Base-by-base conservation (phyloP, 2,797 vertebrate genomes). In the Mus spretus region DNA sequence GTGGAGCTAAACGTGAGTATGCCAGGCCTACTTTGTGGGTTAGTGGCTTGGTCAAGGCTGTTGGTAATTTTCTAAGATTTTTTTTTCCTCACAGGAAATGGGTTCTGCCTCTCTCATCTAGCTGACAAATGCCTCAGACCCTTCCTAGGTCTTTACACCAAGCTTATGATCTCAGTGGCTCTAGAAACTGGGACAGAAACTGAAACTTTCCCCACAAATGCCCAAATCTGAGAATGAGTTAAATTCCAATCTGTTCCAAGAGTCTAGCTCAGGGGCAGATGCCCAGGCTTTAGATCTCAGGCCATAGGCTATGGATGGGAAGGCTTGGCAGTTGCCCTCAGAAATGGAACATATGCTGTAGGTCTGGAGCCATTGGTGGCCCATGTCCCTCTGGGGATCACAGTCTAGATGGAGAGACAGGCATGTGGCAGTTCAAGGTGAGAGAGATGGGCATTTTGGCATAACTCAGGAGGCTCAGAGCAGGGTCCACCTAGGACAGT, bases 101-200 rank as follows among this genome's bases (percentile, higher is more conserved):
- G 55, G 12, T 34, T 7, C 37, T n/a, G 28, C 26, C 17, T 20
- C 40, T 6, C 10, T 89, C 4, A 59, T 59, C 26, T 89, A 67
- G 19, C 8, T 14, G 55, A 37, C 1, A 89, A 90, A 89, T 20
- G 47, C 17, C 4, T 44, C n/a, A 50, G 28, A 6, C 65, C 82
- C 70, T 37, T 89, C 50, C 31, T 10, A 80, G 34, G 50, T 61
- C 53, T 89, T 87, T 37, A 83, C 34, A 92, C 82, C 40, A 31
- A 94, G 91, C 19, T 94, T 19, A 24, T 65, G 40, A 90, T 50
- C 77, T 65, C 11, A 11, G 28, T 55, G 47, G 26, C 67, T 95
- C 78, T 59, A 28, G 47, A 94, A 17, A 57, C 81, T 44, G 72
- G 63, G 67, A 94, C 89, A 95, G 83, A 81, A 93, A 55, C 31